Evolutionary conservation across 2,888 invertebrate genomes (phyloP), one percentile per base, ranked within the genome.

Genomic region (Melangyna quadrimaculata): DNA sequence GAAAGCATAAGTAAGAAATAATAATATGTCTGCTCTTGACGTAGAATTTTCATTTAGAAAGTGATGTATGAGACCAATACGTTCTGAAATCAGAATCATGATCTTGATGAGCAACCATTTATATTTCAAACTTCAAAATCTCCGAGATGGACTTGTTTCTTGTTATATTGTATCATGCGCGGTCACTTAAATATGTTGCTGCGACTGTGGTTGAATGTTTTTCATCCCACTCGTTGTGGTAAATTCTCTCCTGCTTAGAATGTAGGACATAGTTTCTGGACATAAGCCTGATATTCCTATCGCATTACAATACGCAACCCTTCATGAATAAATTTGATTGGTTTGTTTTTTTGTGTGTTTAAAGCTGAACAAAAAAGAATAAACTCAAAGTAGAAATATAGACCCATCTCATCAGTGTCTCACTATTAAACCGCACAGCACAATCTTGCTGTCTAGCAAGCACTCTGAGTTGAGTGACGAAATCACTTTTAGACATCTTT

Each of bases 1-100:
- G 57, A 24, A 19, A n/a, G 65, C 17, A 17, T 65, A 79, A 79
- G 69, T 69, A 63, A 71, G 79, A 79, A 79, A 48, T 79, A 74
- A 48, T 74, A 70, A 83, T 78, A 51, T 74, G 63, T 83, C 83
- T 79, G 79, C 37, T 48, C 40, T 10, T 79, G 83, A 79, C 70
- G 74, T 65, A 70, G 43, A 70, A 65, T 79, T 79, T 79, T 79
- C 79, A 83, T 83, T 83, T 79, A 48, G 70, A 70, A 79, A 79
- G 57, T 79, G 83, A 83, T 79, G 79, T 65, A 83, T 71, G 82
- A 70, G 67, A 59, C 71, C 53, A 77, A 72, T 82, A 67, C 27
- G 5, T 45, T 19, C 3, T 48, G 9, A 65, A 29, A 51, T 19
- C 22, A 51, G 29, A 43, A 53, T 69, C 63, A 35, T 29, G 37